phyloP scores from a whole-genome alignment of 2,797 vertebrate genomes.

The Choloepus didactylus region DNA sequence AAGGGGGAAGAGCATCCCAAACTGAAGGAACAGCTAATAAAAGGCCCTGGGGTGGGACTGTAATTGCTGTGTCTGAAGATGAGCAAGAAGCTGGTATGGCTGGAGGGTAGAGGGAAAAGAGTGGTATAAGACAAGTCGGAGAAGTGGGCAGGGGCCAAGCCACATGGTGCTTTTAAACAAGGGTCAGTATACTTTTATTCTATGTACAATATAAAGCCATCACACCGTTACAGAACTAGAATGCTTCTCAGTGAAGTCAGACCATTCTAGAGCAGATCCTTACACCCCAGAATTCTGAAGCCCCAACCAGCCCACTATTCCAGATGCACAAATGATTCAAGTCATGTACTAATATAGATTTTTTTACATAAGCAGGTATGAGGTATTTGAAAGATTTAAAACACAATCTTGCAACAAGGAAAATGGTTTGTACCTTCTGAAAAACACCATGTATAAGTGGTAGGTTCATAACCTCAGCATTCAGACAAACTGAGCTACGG shows the following conservation, averaged over 20 bases:
- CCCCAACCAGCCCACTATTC: background rate
- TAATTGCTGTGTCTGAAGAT: background rate
- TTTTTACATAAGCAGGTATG: background rate
- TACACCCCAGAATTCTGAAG: background rate
- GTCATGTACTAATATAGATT: background rate
- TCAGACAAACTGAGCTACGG: background rate
- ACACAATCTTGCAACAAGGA: background rate
- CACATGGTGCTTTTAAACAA: background rate
- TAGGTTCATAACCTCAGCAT: background rate
- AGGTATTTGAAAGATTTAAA: background rate
- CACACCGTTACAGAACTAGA: background rate
- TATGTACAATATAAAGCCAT: background rate
- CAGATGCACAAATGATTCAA: background rate
- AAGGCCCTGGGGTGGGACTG: rapidly evolving
- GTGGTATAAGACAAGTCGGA: rapidly evolving
- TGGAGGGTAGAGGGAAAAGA: background rate
- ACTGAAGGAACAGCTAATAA: background rate
- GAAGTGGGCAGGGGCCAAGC: background rate
- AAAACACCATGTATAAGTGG: background rate
- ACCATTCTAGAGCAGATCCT: background rate
- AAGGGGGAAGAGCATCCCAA: background rate
- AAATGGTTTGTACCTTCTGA: background rate
- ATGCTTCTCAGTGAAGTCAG: background rate
- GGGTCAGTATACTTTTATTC: background rate
- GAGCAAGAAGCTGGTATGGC: background rate